Evolutionary conservation across 2,113 vertebrate genomes (phyloP).

Genomic region (Phoxinus phoxinus): DNA sequence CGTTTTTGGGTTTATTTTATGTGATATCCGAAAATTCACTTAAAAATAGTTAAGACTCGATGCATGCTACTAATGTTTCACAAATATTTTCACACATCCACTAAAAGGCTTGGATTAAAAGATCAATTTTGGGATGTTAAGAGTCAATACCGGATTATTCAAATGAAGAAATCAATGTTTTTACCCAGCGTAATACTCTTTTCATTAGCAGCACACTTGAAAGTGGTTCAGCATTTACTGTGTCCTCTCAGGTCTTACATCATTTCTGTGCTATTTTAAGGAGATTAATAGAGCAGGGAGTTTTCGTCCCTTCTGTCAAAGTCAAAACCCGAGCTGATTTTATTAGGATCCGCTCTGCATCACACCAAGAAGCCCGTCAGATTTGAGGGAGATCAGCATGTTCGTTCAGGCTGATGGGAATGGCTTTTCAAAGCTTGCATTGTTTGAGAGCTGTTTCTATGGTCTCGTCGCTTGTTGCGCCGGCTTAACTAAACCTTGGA

Average conservation of each 20-base stretch:
- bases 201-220: slow-evolving; percentile 6
- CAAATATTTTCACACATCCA: background rate
- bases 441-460: background rate
- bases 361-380: slow-evolving; percentile 26
- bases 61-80: background rate
- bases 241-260: slow-evolving; percentile 35
- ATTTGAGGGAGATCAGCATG: slow-evolving; percentile 30
- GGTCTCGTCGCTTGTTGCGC: background rate
- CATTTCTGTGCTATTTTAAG: slow-evolving; percentile 65
- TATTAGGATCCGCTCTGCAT: background rate
- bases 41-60: too few relatives aligned
- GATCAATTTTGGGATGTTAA: background rate
- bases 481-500: slow-evolving; percentile 10
- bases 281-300: slow-evolving; percentile 55
- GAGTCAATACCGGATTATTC: background rate
- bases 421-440: background rate
- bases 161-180: background rate
- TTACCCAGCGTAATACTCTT: background rate
- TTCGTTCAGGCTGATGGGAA: background rate
- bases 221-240: background rate
- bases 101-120: background rate
- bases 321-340: slow-evolving; percentile 31
- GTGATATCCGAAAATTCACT: too few relatives aligned
- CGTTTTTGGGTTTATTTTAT: too few relatives aligned
- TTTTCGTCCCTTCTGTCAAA: slow-evolving; percentile 44